Evolutionary conservation across 2,888 invertebrate species (phyloP).

Genomic region (Toxonevra muliebris): DNA sequence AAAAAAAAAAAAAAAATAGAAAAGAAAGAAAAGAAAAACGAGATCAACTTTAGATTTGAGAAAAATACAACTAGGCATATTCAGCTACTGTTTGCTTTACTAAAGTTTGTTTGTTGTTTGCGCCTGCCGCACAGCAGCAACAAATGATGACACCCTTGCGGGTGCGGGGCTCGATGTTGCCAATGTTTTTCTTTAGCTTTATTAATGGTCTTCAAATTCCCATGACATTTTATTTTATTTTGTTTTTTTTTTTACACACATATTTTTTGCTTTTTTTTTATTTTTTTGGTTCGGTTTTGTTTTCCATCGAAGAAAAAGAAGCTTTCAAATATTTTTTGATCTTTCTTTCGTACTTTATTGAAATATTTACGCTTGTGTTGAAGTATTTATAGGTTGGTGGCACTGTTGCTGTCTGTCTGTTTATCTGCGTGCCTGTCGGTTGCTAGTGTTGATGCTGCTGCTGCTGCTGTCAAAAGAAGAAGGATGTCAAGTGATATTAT

Average conservation of each 20-base stretch:
- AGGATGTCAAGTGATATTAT: constrained; percentile 10
- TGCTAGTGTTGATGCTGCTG: no score
- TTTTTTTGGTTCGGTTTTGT: no score
- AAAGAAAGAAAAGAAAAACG: background rate
- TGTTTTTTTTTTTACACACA: no score
- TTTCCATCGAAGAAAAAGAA: no score
- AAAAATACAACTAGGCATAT: no score
- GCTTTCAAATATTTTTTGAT: no score
- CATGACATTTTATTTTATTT: background rate
- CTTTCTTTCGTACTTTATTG: background rate
- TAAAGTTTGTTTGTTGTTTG: background rate
- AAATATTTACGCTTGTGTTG: constrained; percentile 8
- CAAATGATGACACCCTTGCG: background rate
- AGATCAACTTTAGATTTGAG: no score
- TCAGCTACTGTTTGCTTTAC: background rate
- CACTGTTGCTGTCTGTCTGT: background rate
- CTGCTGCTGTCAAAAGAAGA: background rate
- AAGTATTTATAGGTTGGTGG: constrained; percentile 6
- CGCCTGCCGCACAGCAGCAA: background rate
- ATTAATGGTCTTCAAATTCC: background rate
- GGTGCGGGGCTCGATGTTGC: no score
- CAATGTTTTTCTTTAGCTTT: constrained; percentile 1
- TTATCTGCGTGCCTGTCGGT: no score
- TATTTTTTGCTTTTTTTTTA: no score
- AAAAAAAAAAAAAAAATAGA: constrained; percentile 1